phyloP scores from a whole-genome alignment of 2,797 vertebrate species.

The Mallotus villosus region DNA sequence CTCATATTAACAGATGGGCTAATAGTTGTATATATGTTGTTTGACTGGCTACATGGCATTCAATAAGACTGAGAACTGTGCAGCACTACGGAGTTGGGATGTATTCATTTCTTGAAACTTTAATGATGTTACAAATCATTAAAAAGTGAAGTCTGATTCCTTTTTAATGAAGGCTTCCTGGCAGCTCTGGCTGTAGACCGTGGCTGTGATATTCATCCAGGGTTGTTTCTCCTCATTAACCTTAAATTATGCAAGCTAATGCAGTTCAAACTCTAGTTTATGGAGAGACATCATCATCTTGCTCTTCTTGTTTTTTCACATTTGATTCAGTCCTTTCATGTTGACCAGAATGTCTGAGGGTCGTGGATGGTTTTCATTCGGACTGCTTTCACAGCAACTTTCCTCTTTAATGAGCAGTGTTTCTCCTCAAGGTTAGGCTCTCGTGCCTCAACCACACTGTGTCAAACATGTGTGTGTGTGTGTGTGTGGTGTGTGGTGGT shows the following conservation, averaged over 20 bases:
- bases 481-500: no score
- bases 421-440: slow-evolving; percentile 45
- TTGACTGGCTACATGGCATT: slow-evolving; percentile 12
- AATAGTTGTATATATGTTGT: slow-evolving; percentile 13
- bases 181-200: slow-evolving; percentile 38
- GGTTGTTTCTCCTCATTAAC: slow-evolving; percentile 76
- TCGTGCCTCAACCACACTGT: slow-evolving; percentile 29
- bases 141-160: slow-evolving; percentile 52
- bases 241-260: slow-evolving; percentile 77
- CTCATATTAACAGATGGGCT: background rate
- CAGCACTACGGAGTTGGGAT: slow-evolving; percentile 27
- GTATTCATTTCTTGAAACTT: slow-evolving; percentile 50
- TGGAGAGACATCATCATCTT: slow-evolving; percentile 40
- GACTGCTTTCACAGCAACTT: slow-evolving; percentile 37
- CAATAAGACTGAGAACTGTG: slow-evolving; percentile 39
- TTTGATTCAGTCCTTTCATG: slow-evolving; percentile 46
- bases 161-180: slow-evolving; percentile 61
- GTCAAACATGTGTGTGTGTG: slow-evolving; percentile 19
- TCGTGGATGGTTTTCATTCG: slow-evolving; percentile 58
- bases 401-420: slow-evolving; percentile 63
- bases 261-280: slow-evolving; percentile 57
- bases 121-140: slow-evolving; percentile 61
- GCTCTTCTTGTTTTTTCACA: background rate
- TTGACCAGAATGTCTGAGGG: slow-evolving; percentile 57
- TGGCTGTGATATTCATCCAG: slow-evolving; percentile 57